Base-by-base conservation (phyloP, 2,113 vertebrate species). In the Rhynchomys soricoides region DNA sequence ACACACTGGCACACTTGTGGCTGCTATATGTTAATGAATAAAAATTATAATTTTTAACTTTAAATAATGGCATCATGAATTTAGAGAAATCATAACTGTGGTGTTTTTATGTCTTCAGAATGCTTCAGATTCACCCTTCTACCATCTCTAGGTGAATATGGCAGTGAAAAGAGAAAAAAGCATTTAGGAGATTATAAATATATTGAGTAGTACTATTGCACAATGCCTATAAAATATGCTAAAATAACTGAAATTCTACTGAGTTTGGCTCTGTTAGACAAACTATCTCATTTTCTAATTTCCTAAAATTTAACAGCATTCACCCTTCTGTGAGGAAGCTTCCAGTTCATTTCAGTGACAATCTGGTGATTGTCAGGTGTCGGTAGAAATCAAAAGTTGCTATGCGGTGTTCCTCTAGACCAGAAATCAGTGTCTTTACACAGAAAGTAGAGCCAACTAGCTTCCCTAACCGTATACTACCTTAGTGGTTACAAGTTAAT, bases 401-500 rank as follows among this genome's bases (percentile, higher is more conserved):
- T 94, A 85, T 89, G 34, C 74, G 19, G n/a, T 91, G 57, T 29
- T 81, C 40, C 10, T 90, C 13, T 70, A 57, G 86, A 96, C 64
- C 34, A 81, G 78, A 62, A 77, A 95, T 88, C 74, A 93, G 50
- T 88, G 64, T 85, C 74, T 77, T 89, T 85, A 89, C 21, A 70
- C 55, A 73, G 59, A 59, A 89, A 73, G n/a, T 3, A 71, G 48
- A 59, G 29, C 15, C 37, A 37, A 24, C 78, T 26, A 70, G 73
- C 45, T 89, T 89, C 81, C 91, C 62, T 26, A 90, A 95, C 83
- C 29, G 19, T 86, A 43, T 0, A 7, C 45, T 52, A 40, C 71
- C 93, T 89, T 85, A 86, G 48, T 83, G 85, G 93, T 79, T 86
- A 89, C 15, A 45, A 71, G 59, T 93, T 97, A 92, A 97, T 96